Evolutionary conservation across 2,797 vertebrate species (phyloP).

Genomic region (Dryobates pubescens): DNA sequence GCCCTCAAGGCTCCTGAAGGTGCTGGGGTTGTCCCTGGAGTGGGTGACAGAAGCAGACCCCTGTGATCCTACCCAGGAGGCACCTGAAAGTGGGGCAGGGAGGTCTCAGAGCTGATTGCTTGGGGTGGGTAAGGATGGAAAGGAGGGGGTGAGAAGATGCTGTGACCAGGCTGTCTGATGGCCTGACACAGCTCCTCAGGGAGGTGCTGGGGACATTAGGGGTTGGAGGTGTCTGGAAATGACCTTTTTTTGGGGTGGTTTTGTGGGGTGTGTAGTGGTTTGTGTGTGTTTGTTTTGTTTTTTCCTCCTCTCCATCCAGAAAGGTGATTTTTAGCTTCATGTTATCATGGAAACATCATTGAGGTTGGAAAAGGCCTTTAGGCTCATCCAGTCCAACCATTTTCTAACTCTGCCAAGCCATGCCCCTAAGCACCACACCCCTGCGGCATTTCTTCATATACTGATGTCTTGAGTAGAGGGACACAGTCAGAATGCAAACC

Average conservation of each 20-base stretch:
- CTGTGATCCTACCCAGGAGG: neutral
- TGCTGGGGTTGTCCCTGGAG: neutral
- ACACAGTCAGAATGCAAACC: too few relatives aligned
- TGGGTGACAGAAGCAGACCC: neutral
- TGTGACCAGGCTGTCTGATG: neutral
- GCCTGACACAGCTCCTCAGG: neutral
- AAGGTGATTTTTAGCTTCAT: neutral
- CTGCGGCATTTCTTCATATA: too few relatives aligned
- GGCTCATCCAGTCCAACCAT: too few relatives aligned
- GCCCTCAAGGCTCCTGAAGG: neutral
- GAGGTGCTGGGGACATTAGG: rapidly evolving
- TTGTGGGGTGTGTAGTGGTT: too few relatives aligned
- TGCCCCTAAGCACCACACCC: too few relatives aligned
- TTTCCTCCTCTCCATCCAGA: neutral
- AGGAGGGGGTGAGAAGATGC: neutral
- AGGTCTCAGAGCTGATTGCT: neutral
- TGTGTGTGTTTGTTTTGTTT: too few relatives aligned
- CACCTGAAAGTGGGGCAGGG: neutral
- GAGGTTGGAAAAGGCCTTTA: too few relatives aligned
- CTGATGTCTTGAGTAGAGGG: too few relatives aligned
- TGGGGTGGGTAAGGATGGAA: rapidly evolving
- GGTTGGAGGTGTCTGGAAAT: neutral
- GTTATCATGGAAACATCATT: too few relatives aligned
- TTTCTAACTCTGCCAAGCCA: too few relatives aligned
- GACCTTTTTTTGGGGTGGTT: too few relatives aligned